A percentile compares a stretch with the other conserved stretches of the same genome.
Evolutionary conservation across 2,113 vertebrate species (phyloP).

Genomic region (Hyaena hyaena): DNA sequence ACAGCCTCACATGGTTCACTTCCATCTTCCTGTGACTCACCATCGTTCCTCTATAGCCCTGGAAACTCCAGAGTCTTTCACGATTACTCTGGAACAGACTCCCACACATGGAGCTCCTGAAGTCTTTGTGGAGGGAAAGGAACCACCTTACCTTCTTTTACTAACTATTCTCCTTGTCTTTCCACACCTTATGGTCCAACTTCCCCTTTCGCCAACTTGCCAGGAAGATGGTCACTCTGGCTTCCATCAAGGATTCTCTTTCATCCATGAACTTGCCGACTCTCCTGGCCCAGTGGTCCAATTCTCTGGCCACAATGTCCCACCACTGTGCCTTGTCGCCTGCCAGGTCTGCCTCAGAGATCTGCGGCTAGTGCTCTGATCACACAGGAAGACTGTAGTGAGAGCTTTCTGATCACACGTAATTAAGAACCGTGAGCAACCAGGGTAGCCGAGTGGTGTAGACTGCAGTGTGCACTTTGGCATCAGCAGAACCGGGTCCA

Average conservation of each 20-base stretch:
- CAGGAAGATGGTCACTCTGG: neutral
- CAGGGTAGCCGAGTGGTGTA: fast-evolving
- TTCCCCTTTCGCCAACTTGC: neutral
- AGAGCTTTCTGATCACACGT: neutral
- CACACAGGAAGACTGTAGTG: neutral
- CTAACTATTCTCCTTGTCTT: neutral
- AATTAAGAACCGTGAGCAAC: neutral
- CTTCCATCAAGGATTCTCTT: neutral
- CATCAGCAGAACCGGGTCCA: neutral
- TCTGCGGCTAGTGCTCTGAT: neutral
- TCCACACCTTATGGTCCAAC: neutral
- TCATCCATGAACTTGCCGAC: neutral
- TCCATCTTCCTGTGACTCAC: neutral
- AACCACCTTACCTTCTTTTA: neutral
- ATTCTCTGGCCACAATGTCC: neutral
- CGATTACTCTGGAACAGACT: neutral
- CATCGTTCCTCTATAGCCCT: neutral
- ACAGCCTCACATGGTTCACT: neutral
- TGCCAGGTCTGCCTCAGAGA: neutral
- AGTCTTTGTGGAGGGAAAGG: neutral
- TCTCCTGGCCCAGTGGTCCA: neutral
- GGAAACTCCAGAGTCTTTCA: neutral
- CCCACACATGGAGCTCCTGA: neutral
- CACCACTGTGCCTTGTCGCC: neutral
- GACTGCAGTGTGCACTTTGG: neutral